A percentile compares a stretch with the other conserved stretches of the same genome.
These are phyloP conservation scores for Anableps anableps DNA, from an alignment of 2,797 vertebrate genomes.

Conservation along the genomic window DNA sequence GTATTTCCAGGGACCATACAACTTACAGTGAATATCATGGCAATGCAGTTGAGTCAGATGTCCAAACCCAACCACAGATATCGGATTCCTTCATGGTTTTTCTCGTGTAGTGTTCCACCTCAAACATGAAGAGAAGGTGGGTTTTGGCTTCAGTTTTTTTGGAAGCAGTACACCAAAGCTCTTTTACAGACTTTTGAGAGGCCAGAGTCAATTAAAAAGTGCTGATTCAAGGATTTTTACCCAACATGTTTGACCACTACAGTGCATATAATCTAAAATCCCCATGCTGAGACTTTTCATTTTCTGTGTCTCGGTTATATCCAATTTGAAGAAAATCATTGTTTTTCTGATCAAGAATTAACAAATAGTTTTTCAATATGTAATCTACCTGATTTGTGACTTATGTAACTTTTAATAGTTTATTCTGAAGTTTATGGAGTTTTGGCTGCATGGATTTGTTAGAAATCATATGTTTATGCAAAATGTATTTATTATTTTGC, in stretches of 20 bases:
- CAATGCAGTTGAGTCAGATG: constrained; percentile 41
- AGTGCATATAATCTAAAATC: constrained; percentile 41
- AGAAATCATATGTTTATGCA: constrained; percentile 15
- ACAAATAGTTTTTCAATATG: constrained; percentile 23
- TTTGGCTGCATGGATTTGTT: constrained; percentile 30
- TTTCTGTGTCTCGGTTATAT: constrained; percentile 5
- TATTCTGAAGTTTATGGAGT: constrained; percentile 22
- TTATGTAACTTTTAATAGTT: neutral
- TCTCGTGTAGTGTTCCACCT: constrained; percentile 48
- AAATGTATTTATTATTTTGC: constrained; percentile 15
- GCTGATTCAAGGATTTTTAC: constrained; percentile 40
- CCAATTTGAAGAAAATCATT: constrained; percentile 16
- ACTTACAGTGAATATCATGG: constrained; percentile 41
- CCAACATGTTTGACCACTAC: constrained; percentile 26
- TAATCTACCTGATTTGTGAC: neutral
- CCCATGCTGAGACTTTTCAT: constrained; percentile 27
- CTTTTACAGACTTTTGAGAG: constrained; percentile 40
- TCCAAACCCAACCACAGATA: constrained; percentile 65
- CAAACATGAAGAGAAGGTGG: constrained; percentile 43
- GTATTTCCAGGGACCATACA: constrained; percentile 65
- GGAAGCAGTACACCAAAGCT: constrained; percentile 30
- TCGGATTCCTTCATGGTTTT: constrained; percentile 64
- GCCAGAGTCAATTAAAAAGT: constrained; percentile 33
- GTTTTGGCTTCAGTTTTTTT: constrained; percentile 45
- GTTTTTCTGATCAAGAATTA: neutral